phyloP scores from a whole-genome alignment of 2,113 vertebrate species.

The Stigmatopora argus region DNA sequence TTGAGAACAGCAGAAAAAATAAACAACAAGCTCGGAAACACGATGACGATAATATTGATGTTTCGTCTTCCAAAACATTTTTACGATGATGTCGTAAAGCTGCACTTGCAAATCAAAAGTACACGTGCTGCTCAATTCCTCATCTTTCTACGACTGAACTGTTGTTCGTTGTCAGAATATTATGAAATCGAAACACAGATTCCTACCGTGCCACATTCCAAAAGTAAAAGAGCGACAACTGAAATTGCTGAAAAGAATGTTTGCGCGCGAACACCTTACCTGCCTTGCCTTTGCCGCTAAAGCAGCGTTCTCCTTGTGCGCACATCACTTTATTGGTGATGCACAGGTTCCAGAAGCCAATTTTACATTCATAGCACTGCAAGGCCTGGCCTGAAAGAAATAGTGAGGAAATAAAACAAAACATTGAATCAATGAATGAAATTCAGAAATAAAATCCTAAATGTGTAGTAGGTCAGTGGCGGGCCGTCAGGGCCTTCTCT shows the following conservation, averaged over 20 bases:
- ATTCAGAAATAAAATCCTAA: too few relatives aligned
- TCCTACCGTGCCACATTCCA: not conserved
- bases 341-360: conserved; percentile 39
- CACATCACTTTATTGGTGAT: conserved; percentile 31
- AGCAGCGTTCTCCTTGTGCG: conserved; percentile 24
- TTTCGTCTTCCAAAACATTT: not conserved
- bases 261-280: conserved; percentile 45
- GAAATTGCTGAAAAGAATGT: conserved; percentile 1
- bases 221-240: not conserved
- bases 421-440: too few relatives aligned
- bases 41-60: too few relatives aligned
- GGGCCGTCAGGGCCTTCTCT: too few relatives aligned
- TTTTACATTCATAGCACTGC: conserved; percentile 64
- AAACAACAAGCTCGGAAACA: not conserved
- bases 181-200: not conserved
- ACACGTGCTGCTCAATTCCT: not conserved
- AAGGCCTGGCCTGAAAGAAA: conserved; percentile 58
- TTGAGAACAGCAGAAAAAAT: not conserved
- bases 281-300: conserved; percentile 48
- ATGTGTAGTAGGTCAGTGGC: too few relatives aligned
- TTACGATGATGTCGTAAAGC: not conserved
- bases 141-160: not conserved
- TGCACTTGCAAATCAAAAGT: too few relatives aligned
- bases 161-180: not conserved
- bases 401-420: not conserved